These are phyloP conservation scores for Cantharis lateralis DNA, from an alignment of 2,888 invertebrate genomes.

Conservation along the genomic window DNA sequence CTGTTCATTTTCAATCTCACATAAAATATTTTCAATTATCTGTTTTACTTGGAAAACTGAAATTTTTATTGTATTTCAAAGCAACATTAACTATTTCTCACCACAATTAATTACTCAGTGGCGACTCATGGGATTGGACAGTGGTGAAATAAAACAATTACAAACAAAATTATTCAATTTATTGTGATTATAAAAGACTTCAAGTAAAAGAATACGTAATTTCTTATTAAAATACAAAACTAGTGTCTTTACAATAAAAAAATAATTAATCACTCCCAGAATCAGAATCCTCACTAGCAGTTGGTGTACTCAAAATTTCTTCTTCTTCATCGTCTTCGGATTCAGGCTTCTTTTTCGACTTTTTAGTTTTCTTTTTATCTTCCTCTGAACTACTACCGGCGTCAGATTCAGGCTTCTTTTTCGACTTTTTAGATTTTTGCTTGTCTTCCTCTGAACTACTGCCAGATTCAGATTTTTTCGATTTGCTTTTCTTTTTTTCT, in stretches of 20 bases:
- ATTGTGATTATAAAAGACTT: not conserved
- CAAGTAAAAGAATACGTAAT: not conserved
- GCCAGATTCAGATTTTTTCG: conserved; percentile 25
- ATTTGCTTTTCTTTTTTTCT: conserved; percentile 37
- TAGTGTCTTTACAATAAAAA: not conserved
- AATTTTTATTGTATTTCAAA: no score
- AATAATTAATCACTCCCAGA: not conserved
- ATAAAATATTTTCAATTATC: no score
- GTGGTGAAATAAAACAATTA: no score
- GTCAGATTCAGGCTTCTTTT: conserved; percentile 52
- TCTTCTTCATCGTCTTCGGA: conserved; percentile 3
- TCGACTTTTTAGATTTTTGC: conserved; percentile 52
- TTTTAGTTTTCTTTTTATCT: conserved; percentile 51
- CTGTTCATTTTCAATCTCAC: no score
- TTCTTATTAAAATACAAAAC: not conserved
- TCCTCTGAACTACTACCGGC: conserved; percentile 27
- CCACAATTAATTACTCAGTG: no score
- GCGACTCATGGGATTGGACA: no score
- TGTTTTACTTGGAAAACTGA: no score
- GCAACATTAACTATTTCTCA: no score
- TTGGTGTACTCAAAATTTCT: conserved; percentile 52
- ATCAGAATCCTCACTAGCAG: conserved; percentile 56
- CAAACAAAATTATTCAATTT: not conserved
- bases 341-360: conserved; percentile 56
- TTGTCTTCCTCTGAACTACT: conserved; percentile 40